Evolutionary conservation across 2,113 vertebrate genomes (phyloP).

Genomic region (Pleuronectes platessa): DNA sequence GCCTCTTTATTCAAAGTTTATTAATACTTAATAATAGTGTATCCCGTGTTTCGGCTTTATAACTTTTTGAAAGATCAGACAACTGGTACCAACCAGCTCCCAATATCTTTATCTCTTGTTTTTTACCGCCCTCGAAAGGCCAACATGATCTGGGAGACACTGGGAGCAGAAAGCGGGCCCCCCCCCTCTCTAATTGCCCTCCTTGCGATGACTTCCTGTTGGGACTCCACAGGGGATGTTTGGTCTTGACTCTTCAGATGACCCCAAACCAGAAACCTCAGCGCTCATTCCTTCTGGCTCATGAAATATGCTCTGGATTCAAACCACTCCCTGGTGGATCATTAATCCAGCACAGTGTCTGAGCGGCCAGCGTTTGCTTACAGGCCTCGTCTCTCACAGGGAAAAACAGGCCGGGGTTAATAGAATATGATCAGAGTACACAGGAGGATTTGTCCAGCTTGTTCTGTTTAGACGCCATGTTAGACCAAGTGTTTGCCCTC

Average conservation of each 20-base stretch:
- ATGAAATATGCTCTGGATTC: constrained; percentile 79
- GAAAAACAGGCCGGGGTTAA: constrained; percentile 46
- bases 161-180: constrained; percentile 23
- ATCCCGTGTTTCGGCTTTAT: too few species aligned
- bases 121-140: not conserved
- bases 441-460: constrained; percentile 44
- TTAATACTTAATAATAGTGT: too few species aligned
- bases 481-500: constrained; percentile 13
- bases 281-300: constrained; percentile 75
- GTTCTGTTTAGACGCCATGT: constrained; percentile 25
- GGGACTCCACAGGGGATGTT: constrained; percentile 73
- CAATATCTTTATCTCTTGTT: not conserved
- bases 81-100: not conserved
- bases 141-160: too few species aligned
- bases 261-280: constrained; percentile 81
- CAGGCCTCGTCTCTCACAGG: constrained; percentile 45
- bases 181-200: constrained; percentile 49
- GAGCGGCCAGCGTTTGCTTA: constrained; percentile 60
- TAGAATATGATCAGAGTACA: constrained; percentile 45
- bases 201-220: constrained; percentile 78
- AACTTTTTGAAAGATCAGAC: too few species aligned
- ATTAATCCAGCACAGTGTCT: constrained; percentile 64
- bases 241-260: constrained; percentile 80
- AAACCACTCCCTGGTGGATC: constrained; percentile 73
- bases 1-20: too few species aligned